Evolutionary conservation across 1,140 invertebrate species (phyloP).

Genomic region (Wiebesia pumilae): DNA sequence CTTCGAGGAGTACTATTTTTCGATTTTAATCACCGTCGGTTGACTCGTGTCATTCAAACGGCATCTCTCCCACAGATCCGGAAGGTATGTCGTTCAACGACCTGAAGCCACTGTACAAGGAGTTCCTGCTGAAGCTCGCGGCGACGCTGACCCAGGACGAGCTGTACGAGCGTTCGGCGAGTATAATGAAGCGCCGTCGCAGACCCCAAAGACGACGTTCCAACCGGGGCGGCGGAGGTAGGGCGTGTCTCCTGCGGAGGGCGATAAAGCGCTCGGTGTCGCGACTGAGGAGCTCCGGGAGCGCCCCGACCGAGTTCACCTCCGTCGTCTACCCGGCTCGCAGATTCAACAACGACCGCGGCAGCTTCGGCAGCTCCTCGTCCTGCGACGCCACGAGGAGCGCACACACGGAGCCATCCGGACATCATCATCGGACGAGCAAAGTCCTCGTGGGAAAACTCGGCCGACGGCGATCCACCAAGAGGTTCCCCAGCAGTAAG

Average conservation of each 20-base stretch:
- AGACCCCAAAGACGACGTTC: slow-evolving; percentile 70
- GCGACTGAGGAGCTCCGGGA: slow-evolving; percentile 70
- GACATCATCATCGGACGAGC: neutral
- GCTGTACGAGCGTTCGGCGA: slow-evolving; percentile 90
- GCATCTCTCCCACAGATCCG: slow-evolving; percentile 76
- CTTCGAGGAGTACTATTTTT: no score
- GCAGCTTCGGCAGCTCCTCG: slow-evolving; percentile 70
- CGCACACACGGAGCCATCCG: neutral
- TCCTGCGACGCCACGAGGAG: slow-evolving; percentile 67
- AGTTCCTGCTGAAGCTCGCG: slow-evolving; percentile 89
- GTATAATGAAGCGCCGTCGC: slow-evolving; percentile 87
- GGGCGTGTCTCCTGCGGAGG: slow-evolving; percentile 67
- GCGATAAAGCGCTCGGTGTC: slow-evolving; percentile 73
- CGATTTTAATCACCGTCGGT: no score
- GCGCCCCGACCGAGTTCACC: slow-evolving; percentile 74
- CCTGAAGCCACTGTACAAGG: slow-evolving; percentile 91
- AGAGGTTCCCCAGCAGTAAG: slow-evolving; percentile 59
- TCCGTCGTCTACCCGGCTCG: slow-evolving; percentile 74
- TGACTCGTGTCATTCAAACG: no score
- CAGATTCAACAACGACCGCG: slow-evolving; percentile 65
- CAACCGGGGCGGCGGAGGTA: slow-evolving; percentile 52
- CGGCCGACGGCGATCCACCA: slow-evolving; percentile 63
- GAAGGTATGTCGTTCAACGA: slow-evolving; percentile 95
- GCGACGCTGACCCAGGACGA: slow-evolving; percentile 92
- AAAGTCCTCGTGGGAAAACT: slow-evolving; percentile 67